Percentiles rank a stretch among this genome's conserved stretches.
These are phyloP conservation scores for Spermophilus dauricus DNA, from an alignment of 2,113 vertebrate species.

Conservation along the genomic window DNA sequence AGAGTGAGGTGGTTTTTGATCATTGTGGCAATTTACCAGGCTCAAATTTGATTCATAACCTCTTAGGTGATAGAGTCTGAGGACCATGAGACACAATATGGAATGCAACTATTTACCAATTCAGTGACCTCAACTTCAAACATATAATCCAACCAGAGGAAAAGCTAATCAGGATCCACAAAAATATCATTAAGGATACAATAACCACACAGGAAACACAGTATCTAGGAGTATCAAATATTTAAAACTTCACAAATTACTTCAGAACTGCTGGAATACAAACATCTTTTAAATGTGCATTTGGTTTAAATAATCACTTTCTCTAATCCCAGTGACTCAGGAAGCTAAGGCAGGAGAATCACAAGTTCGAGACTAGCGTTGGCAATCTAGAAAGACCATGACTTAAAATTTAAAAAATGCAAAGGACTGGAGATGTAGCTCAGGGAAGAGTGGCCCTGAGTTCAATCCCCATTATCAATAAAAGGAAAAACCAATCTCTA, in stretches of 20 bases:
- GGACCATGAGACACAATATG: background rate
- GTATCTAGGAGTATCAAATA: background rate
- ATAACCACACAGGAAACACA: background rate
- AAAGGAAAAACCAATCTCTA: background rate
- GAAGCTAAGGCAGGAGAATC: too few species aligned
- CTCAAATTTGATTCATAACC: background rate
- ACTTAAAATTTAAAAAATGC: too few species aligned
- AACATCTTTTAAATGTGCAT: background rate
- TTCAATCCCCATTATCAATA: too few species aligned
- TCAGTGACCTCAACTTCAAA: constrained; percentile 46
- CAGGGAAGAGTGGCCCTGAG: too few species aligned
- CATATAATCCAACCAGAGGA: constrained; percentile 85
- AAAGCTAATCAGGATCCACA: constrained; percentile 82
- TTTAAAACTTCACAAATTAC: background rate
- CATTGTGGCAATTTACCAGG: background rate
- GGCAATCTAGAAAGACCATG: too few species aligned
- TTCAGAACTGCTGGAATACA: constrained; percentile 42
- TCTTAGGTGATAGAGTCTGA: background rate
- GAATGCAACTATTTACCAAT: constrained; percentile 9
- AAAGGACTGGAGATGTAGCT: too few species aligned
- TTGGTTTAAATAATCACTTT: constrained; percentile 28
- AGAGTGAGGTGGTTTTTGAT: background rate
- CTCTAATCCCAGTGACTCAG: too few species aligned
- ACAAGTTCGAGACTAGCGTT: too few species aligned
- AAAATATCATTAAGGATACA: background rate